These are phyloP conservation scores for Dicyrtomina minuta DNA, from an alignment of 2,888 invertebrate genomes.

Conservation along the genomic window DNA sequence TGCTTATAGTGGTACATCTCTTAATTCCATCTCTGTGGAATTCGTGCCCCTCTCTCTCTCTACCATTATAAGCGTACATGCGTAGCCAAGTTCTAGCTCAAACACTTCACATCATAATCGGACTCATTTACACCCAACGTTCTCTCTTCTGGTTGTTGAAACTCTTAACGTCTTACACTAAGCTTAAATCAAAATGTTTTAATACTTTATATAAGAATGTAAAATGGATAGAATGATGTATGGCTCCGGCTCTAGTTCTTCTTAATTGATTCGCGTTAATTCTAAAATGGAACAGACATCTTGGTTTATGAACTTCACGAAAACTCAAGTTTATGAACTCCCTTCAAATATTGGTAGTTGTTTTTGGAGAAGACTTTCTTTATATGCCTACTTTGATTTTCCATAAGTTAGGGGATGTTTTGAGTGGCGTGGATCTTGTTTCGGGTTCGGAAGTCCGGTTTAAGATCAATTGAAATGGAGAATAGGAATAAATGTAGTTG, in stretches of 20 bases:
- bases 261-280: conserved; percentile 2
- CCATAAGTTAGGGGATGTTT: not conserved
- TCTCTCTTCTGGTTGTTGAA: conserved; percentile 5
- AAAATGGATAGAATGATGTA: not conserved
- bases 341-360: not conserved
- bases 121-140: conserved; percentile 36
- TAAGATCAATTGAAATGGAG: not conserved
- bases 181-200: conserved; percentile 18
- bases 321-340: not conserved
- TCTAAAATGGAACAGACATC: conserved; percentile 4
- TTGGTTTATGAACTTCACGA: not conserved
- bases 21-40: conserved; percentile 31
- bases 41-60: conserved; percentile 21
- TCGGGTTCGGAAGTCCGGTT: not conserved
- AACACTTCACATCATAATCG: conserved; percentile 41
- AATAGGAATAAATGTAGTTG: conserved; percentile 1
- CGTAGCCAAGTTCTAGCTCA: conserved; percentile 12
- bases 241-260: not conserved
- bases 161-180: too few species aligned
- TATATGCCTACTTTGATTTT: not conserved
- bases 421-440: not conserved
- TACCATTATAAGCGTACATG: not conserved
- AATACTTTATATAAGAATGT: not conserved
- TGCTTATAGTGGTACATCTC: conserved; percentile 18
- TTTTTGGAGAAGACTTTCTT: not conserved